These are phyloP conservation scores for Sebastes variabilis DNA, from an alignment of 2,797 vertebrate genomes.

Conservation along the genomic window DNA sequence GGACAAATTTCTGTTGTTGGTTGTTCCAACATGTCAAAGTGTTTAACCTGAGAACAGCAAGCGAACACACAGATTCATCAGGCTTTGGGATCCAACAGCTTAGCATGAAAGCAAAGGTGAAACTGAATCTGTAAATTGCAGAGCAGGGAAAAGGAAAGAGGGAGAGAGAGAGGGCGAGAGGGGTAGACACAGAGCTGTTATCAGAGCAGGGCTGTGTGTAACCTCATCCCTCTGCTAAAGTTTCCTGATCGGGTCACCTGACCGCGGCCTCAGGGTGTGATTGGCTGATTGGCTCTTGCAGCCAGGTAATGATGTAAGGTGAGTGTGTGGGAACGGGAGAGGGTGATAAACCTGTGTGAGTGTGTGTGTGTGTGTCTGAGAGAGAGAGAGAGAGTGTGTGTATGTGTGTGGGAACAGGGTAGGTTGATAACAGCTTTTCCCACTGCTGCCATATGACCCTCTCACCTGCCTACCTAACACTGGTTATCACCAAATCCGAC, in stretches of 20 bases:
- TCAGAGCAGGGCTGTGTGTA: slow-evolving; percentile 92
- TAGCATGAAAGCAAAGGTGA: slow-evolving; percentile 97
- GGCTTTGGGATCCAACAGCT: slow-evolving; percentile 90
- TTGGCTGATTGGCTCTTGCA: slow-evolving; percentile 89
- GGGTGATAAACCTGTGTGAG: slow-evolving; percentile 88
- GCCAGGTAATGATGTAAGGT: slow-evolving; percentile 99
- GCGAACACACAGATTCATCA: slow-evolving; percentile 81
- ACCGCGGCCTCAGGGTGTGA: slow-evolving; percentile 79
- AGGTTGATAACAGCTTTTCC: slow-evolving; percentile 87
- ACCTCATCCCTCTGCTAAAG: slow-evolving; percentile 91
- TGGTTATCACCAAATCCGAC: slow-evolving; percentile 93
- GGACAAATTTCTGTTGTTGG: neutral
- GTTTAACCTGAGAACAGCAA: slow-evolving; percentile 51
- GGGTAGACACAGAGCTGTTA: slow-evolving; percentile 90
- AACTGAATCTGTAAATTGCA: slow-evolving; percentile 99
- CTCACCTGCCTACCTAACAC: slow-evolving; percentile 84
- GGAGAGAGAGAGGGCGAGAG: slow-evolving; percentile 42
- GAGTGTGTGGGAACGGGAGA: slow-evolving; percentile 99
- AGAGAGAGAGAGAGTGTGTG: slow-evolving; percentile 28
- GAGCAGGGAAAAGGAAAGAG: slow-evolving; percentile 86
- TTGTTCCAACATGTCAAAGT: slow-evolving; percentile 38
- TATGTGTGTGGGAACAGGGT: slow-evolving; percentile 67
- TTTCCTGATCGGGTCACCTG: slow-evolving; percentile 98
- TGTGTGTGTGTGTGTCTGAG: slow-evolving; percentile 32
- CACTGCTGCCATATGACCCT: slow-evolving; percentile 88